These are phyloP conservation scores for Clarias platycephalus DNA, from an alignment of 2,797 vertebrate species.

Conservation along the genomic window DNA sequence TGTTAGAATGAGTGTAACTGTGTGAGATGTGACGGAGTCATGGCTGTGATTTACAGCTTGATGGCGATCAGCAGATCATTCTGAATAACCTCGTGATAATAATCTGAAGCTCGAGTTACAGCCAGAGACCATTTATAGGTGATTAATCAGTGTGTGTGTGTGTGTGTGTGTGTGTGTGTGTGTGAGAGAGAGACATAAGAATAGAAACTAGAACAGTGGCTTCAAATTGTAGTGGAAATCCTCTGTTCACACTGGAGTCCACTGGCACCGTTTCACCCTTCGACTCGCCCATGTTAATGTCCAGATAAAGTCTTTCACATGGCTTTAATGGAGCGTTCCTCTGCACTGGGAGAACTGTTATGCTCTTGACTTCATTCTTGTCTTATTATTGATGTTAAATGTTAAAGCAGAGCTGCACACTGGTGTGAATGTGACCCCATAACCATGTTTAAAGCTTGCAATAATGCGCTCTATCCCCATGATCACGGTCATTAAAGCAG, in stretches of 20 bases:
- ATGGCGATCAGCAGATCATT: slow-evolving; percentile 18
- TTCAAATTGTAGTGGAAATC: not conserved
- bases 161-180: not conserved
- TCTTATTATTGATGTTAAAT: not conserved
- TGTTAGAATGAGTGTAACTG: not conserved
- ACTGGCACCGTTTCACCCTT: not conserved
- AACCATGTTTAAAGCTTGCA: not conserved
- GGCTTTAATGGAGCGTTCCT: not conserved
- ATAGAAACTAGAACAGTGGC: not conserved
- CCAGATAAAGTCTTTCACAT: not conserved
- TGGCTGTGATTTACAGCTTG: not conserved
- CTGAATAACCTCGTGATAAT: slow-evolving; percentile 28
- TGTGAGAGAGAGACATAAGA: not conserved
- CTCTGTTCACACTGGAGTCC: not conserved
- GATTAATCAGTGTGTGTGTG: not conserved
- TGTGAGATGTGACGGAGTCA: not conserved
- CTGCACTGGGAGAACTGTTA: not conserved
- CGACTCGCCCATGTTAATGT: not conserved
- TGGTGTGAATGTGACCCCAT: not conserved
- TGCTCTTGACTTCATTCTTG: not conserved
- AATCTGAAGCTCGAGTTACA: slow-evolving; percentile 44
- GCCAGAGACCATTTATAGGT: slow-evolving; percentile 39
- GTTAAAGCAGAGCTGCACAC: not conserved
- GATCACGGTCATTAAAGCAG: slow-evolving; percentile 14
- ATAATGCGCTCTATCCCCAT: not conserved